phyloP scores from a whole-genome alignment of 2,797 vertebrate species.

The Limosa lapponica region DNA sequence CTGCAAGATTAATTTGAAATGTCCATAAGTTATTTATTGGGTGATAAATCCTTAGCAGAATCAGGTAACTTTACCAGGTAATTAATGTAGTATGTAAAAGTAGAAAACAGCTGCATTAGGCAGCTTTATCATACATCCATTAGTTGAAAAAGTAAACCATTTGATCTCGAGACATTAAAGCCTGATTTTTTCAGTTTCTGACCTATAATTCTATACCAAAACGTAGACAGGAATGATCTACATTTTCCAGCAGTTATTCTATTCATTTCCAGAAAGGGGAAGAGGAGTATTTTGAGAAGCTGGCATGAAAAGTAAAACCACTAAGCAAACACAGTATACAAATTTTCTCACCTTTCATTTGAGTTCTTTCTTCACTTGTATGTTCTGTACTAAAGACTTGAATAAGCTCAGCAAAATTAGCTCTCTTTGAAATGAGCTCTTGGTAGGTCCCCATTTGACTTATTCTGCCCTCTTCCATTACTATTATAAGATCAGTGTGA shows the following conservation, averaged over 20 bases:
- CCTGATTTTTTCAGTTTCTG: not conserved
- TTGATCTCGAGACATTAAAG: not conserved
- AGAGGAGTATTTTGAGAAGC: not conserved
- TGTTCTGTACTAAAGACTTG: not conserved
- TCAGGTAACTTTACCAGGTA: not conserved
- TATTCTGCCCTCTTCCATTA: constrained; percentile 59
- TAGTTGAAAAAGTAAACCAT: not conserved
- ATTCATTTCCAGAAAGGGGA: not conserved
- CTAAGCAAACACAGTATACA: not conserved
- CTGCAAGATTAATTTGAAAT: not conserved
- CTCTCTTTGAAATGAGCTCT: constrained; percentile 40
- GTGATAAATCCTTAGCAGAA: not conserved
- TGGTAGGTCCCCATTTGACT: constrained; percentile 51
- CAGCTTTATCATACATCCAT: not conserved
- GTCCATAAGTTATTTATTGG: not conserved
- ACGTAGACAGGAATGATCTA: not conserved
- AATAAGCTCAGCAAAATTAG: constrained; percentile 48
- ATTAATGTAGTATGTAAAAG: not conserved
- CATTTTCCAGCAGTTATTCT: not conserved
- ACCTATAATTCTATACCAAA: not conserved
- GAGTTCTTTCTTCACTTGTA: not conserved
- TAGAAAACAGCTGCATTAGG: not conserved
- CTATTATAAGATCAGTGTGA: constrained; percentile 35
- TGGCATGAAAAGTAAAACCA: not conserved
- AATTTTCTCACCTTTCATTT: not conserved